Evolutionary conservation across 2,888 invertebrate genomes (phyloP), one percentile per base, ranked within the genome.

Genomic region (Hedychridium roseum): DNA sequence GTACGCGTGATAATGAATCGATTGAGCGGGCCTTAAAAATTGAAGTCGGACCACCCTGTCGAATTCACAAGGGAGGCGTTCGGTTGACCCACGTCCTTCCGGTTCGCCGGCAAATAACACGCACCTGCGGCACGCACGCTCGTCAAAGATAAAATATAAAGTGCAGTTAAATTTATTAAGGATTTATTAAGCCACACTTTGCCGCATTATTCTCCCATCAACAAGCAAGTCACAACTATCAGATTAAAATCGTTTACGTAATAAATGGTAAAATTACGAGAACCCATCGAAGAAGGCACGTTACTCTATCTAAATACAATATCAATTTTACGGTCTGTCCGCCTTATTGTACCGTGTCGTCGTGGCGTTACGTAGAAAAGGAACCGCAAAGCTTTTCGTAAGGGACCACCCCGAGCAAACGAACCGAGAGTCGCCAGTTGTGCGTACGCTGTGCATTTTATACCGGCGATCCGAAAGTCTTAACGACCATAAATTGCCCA

Each of bases 401-500:
- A 15, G 12, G 23, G 15, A 26, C 18, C 38, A 38, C 15, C 26
- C 26, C 17, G 27, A 15, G n/a, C 26, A 38, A 9, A 14, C 38
- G 7, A 18, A 28, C 14, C 6, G 12, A n/a, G n/a, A 17, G 12
- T 2, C 3, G 32, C 17, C 14, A 15, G 12, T 15, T 15, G 14
- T 18, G 16, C 21, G 20, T 18, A 39, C 15, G 23, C 18, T 9
- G 17, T 39, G 18, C 28, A 31, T 7, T 12, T 15, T 11, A 11
- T 17, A 4, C 2, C 44, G 54, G 31, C 49, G 47, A 43, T 57
- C 47, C 56, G 60, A 61, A 60, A 66, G 50, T 46, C 54, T 55
- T 56, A 68, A 68, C 71, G 68, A 67, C 67, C 60, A 68, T 74
- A 71, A 74, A 76, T 74, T 72, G 72, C 68, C 51, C 59, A 67